Evolutionary conservation across 2,888 invertebrate genomes (phyloP).

Genomic region (Dryocosmus kuriphilus): DNA sequence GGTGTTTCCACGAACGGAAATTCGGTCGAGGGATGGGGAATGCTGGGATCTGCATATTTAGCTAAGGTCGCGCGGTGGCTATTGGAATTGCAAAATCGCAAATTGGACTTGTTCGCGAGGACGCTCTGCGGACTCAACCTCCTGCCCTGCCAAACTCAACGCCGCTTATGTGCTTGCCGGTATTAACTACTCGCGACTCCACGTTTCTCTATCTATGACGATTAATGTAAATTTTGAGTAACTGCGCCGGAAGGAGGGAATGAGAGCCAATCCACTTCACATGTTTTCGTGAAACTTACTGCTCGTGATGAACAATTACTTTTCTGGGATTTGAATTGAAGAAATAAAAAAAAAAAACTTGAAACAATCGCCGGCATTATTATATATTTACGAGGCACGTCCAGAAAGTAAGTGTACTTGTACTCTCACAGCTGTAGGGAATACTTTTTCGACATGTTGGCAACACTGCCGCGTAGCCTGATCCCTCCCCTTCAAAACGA

Average conservation of each 20-base stretch:
- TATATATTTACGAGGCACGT: no score
- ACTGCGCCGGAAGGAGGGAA: constrained; percentile 55
- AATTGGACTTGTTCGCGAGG: constrained; percentile 75
- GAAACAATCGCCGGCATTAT: no score
- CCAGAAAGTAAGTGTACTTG: no score
- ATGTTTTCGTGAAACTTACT: neutral
- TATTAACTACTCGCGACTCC: constrained; percentile 50
- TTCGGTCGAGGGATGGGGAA: constrained; percentile 53
- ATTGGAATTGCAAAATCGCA: constrained; percentile 77
- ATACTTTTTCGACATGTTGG: no score
- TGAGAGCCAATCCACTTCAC: constrained; percentile 13
- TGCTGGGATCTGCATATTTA: constrained; percentile 74
- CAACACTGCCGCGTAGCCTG: no score
- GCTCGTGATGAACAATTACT: neutral
- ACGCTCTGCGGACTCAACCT: constrained; percentile 48
- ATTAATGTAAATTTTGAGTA: constrained; percentile 63
- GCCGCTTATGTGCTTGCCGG: constrained; percentile 45
- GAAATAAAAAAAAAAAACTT: no score
- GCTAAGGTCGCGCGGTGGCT: constrained; percentile 73
- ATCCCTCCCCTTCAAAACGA: no score
- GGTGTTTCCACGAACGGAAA: constrained; percentile 52
- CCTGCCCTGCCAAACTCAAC: neutral
- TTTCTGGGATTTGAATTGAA: neutral
- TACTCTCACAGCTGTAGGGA: no score
- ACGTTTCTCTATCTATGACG: constrained; percentile 53